Conservation (phyloP, 2,888 invertebrate species). For the Apodemia arnacis region DNA sequence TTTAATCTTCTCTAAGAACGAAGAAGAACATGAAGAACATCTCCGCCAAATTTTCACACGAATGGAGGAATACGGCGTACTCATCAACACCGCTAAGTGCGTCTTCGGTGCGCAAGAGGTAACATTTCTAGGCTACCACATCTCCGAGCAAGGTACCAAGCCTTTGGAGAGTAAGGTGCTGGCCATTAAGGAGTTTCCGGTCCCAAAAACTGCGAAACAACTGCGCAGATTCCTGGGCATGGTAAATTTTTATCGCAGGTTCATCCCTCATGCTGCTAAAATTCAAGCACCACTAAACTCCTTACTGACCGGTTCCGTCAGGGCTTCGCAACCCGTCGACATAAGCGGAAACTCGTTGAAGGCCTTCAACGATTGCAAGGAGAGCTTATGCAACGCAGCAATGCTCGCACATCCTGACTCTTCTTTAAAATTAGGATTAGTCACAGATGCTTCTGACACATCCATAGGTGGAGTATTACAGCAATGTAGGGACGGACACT, state of each 20-base stretch:
- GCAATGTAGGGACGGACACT: neutral
- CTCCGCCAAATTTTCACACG: slow-evolving; percentile 28
- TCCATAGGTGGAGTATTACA: neutral
- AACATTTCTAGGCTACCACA: slow-evolving; percentile 25
- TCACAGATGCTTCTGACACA: neutral
- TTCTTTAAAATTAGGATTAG: neutral
- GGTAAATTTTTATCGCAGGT: neutral
- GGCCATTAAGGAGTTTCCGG: slow-evolving; percentile 33
- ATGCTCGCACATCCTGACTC: neutral
- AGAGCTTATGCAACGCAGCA: neutral
- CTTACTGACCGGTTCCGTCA: neutral
- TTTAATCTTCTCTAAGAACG: slow-evolving; percentile 30
- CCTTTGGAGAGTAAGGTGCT: slow-evolving; percentile 33
- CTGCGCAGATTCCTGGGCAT: slow-evolving; percentile 58
- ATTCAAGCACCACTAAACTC: neutral
- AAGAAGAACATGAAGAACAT: slow-evolving; percentile 27
- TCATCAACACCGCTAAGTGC: slow-evolving; percentile 42
- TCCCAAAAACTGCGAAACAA: slow-evolving; percentile 75
- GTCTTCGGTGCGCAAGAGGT: slow-evolving; percentile 30
- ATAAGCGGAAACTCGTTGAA: neutral
- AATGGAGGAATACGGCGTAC: slow-evolving; percentile 25
- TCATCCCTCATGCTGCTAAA: neutral
- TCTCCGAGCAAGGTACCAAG: slow-evolving; percentile 32
- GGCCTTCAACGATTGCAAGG: neutral
- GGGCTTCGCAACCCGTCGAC: neutral